Evolutionary conservation across 2,113 vertebrate species (phyloP).

Genomic region (Ellobius talpinus): DNA sequence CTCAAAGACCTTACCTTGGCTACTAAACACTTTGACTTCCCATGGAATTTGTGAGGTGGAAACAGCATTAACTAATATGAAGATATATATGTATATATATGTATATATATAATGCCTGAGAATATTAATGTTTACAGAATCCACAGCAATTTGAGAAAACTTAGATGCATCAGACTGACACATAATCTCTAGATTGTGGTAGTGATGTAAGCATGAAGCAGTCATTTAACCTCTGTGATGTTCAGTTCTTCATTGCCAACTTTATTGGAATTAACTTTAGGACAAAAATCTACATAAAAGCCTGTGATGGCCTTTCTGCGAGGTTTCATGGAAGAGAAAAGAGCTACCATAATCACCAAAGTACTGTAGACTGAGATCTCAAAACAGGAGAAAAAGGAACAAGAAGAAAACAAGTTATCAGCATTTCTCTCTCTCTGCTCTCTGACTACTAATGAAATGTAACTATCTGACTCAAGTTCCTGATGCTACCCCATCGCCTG

Average conservation of each 20-base stretch:
- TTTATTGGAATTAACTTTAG: not conserved
- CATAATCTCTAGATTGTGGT: not conserved
- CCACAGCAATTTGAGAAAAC: not conserved
- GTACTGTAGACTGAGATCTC: too few relatives aligned
- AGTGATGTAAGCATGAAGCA: not conserved
- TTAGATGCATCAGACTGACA: not conserved
- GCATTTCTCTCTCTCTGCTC: not conserved
- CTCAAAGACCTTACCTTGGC: not conserved
- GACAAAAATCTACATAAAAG: not conserved
- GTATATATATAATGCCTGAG: not conserved
- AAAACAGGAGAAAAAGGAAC: too few relatives aligned
- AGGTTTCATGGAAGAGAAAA: not conserved
- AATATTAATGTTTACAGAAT: not conserved
- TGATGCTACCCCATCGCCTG: rapidly evolving
- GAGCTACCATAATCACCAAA: not conserved
- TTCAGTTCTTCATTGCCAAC: not conserved
- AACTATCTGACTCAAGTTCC: not conserved
- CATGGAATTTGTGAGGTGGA: not conserved
- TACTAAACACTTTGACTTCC: not conserved
- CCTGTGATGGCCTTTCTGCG: too few relatives aligned
- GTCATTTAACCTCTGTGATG: not conserved
- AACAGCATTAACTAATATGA: conserved; percentile 16
- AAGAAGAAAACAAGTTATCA: not conserved
- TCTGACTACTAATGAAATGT: too few relatives aligned
- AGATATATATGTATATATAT: not conserved